Evolutionary conservation across 35 echinoderm and acorn worm species (phyloP).

Genomic region (Ophiothrix spiculata): DNA sequence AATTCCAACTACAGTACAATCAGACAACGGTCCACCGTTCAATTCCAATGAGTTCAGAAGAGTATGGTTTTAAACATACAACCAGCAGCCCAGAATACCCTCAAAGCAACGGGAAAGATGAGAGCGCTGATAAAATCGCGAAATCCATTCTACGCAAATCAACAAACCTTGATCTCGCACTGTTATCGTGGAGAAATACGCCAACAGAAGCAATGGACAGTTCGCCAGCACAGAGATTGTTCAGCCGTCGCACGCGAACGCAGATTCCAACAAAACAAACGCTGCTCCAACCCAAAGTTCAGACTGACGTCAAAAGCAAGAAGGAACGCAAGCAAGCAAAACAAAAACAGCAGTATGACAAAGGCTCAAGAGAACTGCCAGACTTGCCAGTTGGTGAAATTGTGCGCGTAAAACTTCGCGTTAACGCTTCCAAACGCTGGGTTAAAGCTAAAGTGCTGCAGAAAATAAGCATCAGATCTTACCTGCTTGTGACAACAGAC

Average conservation of each 20-base stretch:
- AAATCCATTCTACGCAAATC: constrained; percentile 48
- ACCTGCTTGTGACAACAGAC: constrained; percentile 7
- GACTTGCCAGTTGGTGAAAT: neutral
- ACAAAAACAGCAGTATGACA: constrained; percentile 34
- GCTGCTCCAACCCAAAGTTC: constrained; percentile 43
- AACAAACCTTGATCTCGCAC: constrained; percentile 35
- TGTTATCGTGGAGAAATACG: constrained; percentile 64
- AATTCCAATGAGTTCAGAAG: constrained; percentile 49
- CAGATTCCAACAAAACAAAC: constrained; percentile 29
- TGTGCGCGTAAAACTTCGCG: constrained; percentile 8
- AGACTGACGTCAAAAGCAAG: constrained; percentile 6
- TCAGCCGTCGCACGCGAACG: constrained; percentile 47
- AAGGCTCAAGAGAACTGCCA: constrained; percentile 18
- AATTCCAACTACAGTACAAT: constrained; percentile 29
- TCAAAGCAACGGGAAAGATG: constrained; percentile 70
- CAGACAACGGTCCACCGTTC: constrained; percentile 72
- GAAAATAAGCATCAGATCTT: constrained; percentile 29
- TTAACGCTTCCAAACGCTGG: constrained; percentile 35
- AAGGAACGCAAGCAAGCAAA: neutral
- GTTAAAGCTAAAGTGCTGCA: constrained; percentile 33
- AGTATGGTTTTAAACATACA: constrained; percentile 44
- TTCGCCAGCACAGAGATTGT: constrained; percentile 59
- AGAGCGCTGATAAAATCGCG: constrained; percentile 38
- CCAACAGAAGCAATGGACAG: constrained; percentile 38
- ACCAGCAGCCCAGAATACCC: constrained; percentile 48